These are phyloP conservation scores for Leptinotarsa texana DNA, from an alignment of 1,140 invertebrate genomes.

Conservation along the genomic window DNA sequence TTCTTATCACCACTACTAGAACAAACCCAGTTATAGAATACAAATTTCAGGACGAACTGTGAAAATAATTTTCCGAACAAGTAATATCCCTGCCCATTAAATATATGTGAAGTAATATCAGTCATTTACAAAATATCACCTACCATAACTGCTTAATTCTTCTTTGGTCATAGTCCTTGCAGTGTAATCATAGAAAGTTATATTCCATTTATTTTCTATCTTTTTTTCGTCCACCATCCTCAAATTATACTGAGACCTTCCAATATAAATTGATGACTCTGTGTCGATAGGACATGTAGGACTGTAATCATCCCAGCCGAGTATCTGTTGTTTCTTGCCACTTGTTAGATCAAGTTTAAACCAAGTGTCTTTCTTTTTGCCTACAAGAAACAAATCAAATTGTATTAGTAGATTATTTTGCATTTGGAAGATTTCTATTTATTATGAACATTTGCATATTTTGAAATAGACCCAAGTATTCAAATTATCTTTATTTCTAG, in stretches of 20 bases:
- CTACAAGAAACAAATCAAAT: conserved; percentile 49
- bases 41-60: too few relatives aligned
- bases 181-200: conserved; percentile 90
- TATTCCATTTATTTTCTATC: conserved; percentile 86
- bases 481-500: too few relatives aligned
- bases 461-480: neutral
- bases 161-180: conserved; percentile 75
- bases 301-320: conserved; percentile 62
- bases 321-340: conserved; percentile 79
- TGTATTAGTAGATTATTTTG: too few relatives aligned
- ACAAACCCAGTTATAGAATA: too few relatives aligned
- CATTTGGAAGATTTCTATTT: too few relatives aligned
- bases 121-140: conserved; percentile 32
- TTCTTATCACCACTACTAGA: too few relatives aligned
- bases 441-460: neutral
- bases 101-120: neutral
- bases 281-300: conserved; percentile 64
- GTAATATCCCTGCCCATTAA: too few relatives aligned
- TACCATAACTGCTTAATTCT: conserved; percentile 81
- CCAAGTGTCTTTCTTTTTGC: conserved; percentile 94
- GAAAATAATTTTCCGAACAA: too few relatives aligned
- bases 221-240: conserved; percentile 90
- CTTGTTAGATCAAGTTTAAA: conserved; percentile 90
- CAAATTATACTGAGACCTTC: conserved; percentile 91
- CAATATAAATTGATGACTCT: conserved; percentile 71